Conservation (phyloP, 2,113 vertebrate genomes). For the Patagioenas fasciata region DNA sequence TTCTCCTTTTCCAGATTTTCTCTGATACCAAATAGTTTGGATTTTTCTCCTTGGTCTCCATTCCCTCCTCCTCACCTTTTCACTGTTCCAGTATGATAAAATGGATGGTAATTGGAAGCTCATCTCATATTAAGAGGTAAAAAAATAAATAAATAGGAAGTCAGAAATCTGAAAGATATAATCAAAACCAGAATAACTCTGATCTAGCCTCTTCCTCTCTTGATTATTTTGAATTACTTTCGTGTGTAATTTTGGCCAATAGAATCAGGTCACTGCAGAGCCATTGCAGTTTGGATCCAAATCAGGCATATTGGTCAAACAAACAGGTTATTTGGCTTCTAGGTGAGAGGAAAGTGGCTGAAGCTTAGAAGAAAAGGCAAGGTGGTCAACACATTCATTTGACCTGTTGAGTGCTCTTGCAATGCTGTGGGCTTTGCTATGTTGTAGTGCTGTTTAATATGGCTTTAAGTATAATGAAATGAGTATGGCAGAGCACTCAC, state of each 20-base stretch:
- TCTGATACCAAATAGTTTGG: background rate
- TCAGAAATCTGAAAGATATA: background rate
- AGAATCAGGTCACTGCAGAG: background rate
- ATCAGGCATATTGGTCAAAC: background rate
- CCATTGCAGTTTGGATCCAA: background rate
- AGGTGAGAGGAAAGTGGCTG: background rate
- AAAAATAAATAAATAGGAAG: no score
- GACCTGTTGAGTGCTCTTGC: background rate
- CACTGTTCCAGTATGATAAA: background rate
- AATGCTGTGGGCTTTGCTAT: background rate
- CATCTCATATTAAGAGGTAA: background rate
- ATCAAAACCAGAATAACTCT: background rate
- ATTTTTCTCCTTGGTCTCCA: background rate
- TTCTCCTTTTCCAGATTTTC: background rate
- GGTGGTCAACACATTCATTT: background rate
- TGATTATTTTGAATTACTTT: background rate
- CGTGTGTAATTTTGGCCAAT: background rate
- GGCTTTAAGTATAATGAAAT: background rate
- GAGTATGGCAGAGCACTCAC: background rate
- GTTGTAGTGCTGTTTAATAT: background rate
- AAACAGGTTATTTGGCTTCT: background rate
- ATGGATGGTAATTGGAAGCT: background rate
- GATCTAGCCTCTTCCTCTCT: background rate
- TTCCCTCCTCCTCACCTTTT: background rate
- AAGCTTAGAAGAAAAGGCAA: background rate